Conservation (phyloP, 2,888 invertebrate genomes). For the Unio delphinus region DNA sequence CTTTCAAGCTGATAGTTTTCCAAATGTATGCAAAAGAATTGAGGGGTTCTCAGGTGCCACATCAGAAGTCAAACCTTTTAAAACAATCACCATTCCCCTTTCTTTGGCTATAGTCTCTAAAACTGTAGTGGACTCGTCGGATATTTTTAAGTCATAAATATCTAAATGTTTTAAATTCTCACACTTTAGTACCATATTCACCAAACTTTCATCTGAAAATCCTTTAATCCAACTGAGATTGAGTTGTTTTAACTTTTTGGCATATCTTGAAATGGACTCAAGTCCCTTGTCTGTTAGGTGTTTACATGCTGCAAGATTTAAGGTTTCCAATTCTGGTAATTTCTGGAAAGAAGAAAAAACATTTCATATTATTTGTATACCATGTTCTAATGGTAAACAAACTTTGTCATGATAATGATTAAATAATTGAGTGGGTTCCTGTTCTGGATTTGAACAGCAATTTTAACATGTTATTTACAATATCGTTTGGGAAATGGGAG, state of each 20-base stretch:
- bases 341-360: constrained; percentile 50
- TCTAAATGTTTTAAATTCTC: constrained; percentile 50
- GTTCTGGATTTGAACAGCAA: no score
- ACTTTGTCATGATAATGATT: no score
- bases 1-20: constrained; percentile 18
- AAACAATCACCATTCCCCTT: constrained; percentile 42
- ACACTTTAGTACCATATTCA: constrained; percentile 47
- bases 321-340: constrained; percentile 48
- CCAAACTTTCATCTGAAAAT: constrained; percentile 50
- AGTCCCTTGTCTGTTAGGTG: constrained; percentile 59
- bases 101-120: constrained; percentile 41
- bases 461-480: no score
- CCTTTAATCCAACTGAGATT: constrained; percentile 49
- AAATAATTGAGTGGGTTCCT: no score
- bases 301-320: constrained; percentile 58
- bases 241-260: constrained; percentile 44
- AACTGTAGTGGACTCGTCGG: constrained; percentile 31
- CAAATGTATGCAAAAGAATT: constrained; percentile 45
- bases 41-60: constrained; percentile 48
- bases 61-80: constrained; percentile 39
- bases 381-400: no score
- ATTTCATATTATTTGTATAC: background rate
- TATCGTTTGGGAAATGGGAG: no score
- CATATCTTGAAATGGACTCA: constrained; percentile 41
- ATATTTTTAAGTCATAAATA: constrained; percentile 53